Base-by-base conservation (phyloP, 2,797 vertebrate species). In the Coccyzus lansbergi region DNA sequence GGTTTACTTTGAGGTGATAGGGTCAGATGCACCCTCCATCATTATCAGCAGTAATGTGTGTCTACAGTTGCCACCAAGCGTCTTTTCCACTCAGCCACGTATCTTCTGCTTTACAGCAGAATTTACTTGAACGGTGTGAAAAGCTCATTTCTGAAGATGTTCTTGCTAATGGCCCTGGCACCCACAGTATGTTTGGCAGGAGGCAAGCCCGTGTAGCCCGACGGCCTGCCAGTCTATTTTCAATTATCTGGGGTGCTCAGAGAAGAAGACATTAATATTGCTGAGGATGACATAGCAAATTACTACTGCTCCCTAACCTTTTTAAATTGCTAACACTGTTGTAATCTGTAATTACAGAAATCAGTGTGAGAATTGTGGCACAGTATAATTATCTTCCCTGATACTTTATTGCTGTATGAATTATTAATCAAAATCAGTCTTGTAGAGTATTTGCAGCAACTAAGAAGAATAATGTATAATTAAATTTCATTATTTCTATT, bases 401-500 rank as follows among this genome's bases (percentile, higher is more conserved):
- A 98, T 98, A 98, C 97, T 97, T 98, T 97, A 98, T 97, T 98
- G 97, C 97, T 96, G 96, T 98, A 98, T 98, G 97, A 98, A 98
- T 98, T 98, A 98, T 98, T 98, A 98, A 98, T 98, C 98, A 98
- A 97, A 98, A 98, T 98, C 97, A 98, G 97, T 97, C 98, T 98
- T 98, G 97, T 98, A 97, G 98, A 96, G 97, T 98, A 98, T 98
- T 98, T 98, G 97, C 93, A 58, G 96, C 97, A 98, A 98, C 97
- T 97, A 96, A 97, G 92, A 97, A 98, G 96, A 98, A 97, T 97
- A 98, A 97, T 97, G 96, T 98, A 96, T 98, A 98, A 98, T 98
- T 98, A 98, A 98, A 98, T 98, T 97, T 97, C 93, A 94, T 98
- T 98, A 98, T 97, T 98, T 97, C 97, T 98, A 96, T 98, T 98